These are phyloP conservation scores for Petaurus breviceps DNA, from an alignment of 2,113 vertebrate species.

Conservation along the genomic window DNA sequence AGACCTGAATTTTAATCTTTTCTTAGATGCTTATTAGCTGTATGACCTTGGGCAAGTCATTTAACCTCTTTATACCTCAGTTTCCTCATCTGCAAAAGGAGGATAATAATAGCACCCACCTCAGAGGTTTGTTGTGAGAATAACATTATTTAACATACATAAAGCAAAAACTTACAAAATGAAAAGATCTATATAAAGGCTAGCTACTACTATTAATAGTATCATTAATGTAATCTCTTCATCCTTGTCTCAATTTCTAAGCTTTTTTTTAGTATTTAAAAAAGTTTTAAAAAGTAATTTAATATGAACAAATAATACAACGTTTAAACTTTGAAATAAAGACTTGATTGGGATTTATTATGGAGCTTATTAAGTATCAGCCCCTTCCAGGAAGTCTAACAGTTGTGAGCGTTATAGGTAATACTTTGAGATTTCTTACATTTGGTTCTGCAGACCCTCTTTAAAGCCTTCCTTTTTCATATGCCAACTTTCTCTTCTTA, in stretches of 20 bases:
- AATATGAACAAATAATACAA: neutral
- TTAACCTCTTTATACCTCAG: neutral
- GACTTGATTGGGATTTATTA: neutral
- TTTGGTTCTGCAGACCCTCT: neutral
- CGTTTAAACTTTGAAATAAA: neutral
- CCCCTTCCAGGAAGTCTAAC: neutral
- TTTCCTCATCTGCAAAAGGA: neutral
- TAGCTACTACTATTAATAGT: neutral
- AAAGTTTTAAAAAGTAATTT: neutral
- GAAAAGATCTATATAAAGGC: neutral
- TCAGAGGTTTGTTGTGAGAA: neutral
- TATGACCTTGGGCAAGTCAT: neutral
- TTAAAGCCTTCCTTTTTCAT: neutral
- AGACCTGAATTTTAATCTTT: neutral
- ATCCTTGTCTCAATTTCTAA: neutral
- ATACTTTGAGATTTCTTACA: neutral
- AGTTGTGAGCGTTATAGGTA: neutral
- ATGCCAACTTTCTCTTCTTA: neutral
- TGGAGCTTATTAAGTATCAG: neutral
- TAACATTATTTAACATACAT: neutral
- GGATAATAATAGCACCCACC: neutral
- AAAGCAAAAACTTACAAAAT: neutral
- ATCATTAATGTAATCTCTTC: neutral
- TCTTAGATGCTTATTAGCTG: neutral
- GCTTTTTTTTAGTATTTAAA: neutral